These are phyloP conservation scores for Drosophila gunungcola DNA, from an alignment of 1,140 invertebrate species.

Conservation along the genomic window DNA sequence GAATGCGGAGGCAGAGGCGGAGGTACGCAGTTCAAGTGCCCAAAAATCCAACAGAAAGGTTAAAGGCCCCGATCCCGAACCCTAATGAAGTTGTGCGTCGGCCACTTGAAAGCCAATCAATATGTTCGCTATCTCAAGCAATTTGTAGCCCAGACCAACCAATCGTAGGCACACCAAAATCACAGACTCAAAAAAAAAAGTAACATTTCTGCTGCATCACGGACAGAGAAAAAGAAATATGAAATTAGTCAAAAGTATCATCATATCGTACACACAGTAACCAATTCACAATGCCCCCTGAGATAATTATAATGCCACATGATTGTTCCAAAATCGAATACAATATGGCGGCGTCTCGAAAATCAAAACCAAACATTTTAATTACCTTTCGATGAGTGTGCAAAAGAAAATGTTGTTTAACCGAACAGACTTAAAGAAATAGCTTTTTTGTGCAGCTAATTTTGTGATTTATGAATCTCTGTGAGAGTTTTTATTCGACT, in stretches of 20 bases:
- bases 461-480: constrained; percentile 45
- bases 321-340: constrained; percentile 29
- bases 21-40: constrained; percentile 55
- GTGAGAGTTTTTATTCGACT: constrained; percentile 16
- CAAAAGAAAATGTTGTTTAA: constrained; percentile 68
- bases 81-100: constrained; percentile 79
- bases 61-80: constrained; percentile 47
- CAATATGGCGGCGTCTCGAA: constrained; percentile 61
- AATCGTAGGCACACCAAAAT: constrained; percentile 50
- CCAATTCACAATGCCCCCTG: constrained; percentile 20
- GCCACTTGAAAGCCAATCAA: constrained; percentile 65
- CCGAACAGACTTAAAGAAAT: constrained; percentile 27
- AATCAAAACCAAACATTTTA: constrained; percentile 80
- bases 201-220: constrained; percentile 61
- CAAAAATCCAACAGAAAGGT: constrained; percentile 24
- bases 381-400: constrained; percentile 83
- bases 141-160: constrained; percentile 48
- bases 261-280: constrained; percentile 37
- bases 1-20: not conserved
- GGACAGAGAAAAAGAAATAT: constrained; percentile 44
- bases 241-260: constrained; percentile 76
- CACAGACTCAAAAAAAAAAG: constrained; percentile 7
- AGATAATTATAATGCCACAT: constrained; percentile 62
- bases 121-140: constrained; percentile 29
- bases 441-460: constrained; percentile 45